A percentile compares a stretch with the other conserved stretches of the same genome.
Evolutionary conservation across 1,140 invertebrate genomes (phyloP).

Genomic region (Trichonephila clavata): DNA sequence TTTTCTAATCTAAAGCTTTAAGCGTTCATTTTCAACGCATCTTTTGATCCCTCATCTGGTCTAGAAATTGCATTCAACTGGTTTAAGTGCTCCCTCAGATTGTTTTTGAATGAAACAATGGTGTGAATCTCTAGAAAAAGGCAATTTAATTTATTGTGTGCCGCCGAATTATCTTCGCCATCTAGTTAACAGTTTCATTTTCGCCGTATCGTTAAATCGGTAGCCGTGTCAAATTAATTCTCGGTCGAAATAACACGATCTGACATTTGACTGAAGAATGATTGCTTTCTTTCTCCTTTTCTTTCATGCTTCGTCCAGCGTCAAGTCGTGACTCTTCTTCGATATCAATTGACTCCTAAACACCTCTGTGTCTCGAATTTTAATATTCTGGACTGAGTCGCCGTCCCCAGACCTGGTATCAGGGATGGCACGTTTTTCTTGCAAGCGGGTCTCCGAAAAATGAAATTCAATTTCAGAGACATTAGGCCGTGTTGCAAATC

Average conservation of each 20-base stretch:
- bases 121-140: background rate
- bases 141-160: slow-evolving; percentile 17
- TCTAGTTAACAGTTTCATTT: slow-evolving; percentile 38
- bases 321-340: slow-evolving; percentile 14
- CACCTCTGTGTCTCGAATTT: slow-evolving; percentile 33
- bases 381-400: background rate
- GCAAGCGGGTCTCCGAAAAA: background rate
- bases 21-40: background rate
- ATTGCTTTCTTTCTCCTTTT: background rate
- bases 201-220: slow-evolving; percentile 32
- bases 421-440: slow-evolving; percentile 8
- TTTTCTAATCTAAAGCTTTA: too few relatives aligned
- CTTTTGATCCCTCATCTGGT: background rate
- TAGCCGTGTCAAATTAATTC: slow-evolving; percentile 35
- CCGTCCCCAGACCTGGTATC: background rate
- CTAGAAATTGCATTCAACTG: background rate
- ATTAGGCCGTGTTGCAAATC: background rate
- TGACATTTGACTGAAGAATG: slow-evolving; percentile 40
- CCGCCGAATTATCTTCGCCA: background rate
- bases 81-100: background rate
- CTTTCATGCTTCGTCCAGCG: slow-evolving; percentile 11
- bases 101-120: background rate
- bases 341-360: slow-evolving; percentile 18
- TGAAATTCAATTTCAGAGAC: slow-evolving; percentile 14
- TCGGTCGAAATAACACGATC: slow-evolving; percentile 30